Base-by-base conservation (phyloP, 2,113 vertebrate genomes). In the Poecilia latipinna region DNA sequence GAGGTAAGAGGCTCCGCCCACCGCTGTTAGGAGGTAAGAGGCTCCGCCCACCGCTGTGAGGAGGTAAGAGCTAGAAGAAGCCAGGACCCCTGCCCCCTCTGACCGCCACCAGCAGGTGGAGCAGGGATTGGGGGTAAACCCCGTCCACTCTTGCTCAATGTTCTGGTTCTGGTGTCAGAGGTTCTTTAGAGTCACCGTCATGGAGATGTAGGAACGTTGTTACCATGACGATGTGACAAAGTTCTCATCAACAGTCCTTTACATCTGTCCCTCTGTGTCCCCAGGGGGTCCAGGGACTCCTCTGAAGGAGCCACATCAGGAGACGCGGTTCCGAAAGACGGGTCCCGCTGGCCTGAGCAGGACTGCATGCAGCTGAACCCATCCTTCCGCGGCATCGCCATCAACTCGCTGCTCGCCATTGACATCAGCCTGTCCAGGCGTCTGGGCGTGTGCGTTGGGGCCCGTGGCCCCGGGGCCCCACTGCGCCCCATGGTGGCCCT, bases 351-450 rank as follows among this genome's bases (percentile, higher is more conserved):
- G 72, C 97, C 97, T 0, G 97, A 98, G 82, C 96, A 97, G 89
- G 97, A 98, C 90, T 98, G 97, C 91, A 98, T 98, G 95, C 97
- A 97, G 93, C 95, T 98, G 48, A 97, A 98, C 89, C 97, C 97
- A 0, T 96, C 96, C 1, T 96, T 98, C 86, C 94, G 95, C 75
- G 96, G 95, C 76, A 98, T 98, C 6, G 97, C 97, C 82, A 93
- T 96, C 90, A 98, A 91, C 94, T 96, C 97, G 1, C 92, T 98
- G 82, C 91, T 98, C 77, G 97, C 97, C 89, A 97, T 98, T 1
- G 97, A 98, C 71, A 96, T 98, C 92, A 96, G 96, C 88, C 91
- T 98, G 92, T 98, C 97, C 57, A 97, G 97, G 89, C 87, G 97
- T 60, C 89, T 98, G 72, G 95, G 96, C 0, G 95, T 98, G 31